These are phyloP conservation scores for Branchellion lobata DNA, from an alignment of 2,888 invertebrate species.

Conservation along the genomic window DNA sequence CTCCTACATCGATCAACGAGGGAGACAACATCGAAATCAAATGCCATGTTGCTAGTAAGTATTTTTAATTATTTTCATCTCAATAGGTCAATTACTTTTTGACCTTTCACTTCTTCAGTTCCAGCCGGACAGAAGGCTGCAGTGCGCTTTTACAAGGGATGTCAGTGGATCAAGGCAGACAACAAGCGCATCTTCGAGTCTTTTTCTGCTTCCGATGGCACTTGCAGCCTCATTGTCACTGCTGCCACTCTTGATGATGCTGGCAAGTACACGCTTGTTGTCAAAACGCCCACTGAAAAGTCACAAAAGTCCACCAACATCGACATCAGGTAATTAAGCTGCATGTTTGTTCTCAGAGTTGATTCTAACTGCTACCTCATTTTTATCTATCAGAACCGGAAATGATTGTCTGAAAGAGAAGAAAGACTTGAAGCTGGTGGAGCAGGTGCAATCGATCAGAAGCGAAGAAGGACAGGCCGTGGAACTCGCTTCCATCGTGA, in stretches of 20 bases:
- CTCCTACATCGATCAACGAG: constrained; percentile 39
- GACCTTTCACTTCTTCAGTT: neutral
- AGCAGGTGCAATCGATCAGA: constrained; percentile 39
- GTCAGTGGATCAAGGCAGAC: constrained; percentile 5
- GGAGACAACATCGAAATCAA: constrained; percentile 45
- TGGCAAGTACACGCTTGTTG: neutral
- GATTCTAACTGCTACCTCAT: too few species aligned
- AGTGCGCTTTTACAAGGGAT: constrained; percentile 3
- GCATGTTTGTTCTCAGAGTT: too few species aligned
- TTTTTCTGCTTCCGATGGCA: neutral
- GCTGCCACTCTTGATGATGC: neutral
- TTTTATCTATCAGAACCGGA: neutral
- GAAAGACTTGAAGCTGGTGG: constrained; percentile 34
- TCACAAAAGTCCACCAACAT: neutral
- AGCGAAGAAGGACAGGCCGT: constrained; percentile 43
- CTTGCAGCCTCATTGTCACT: neutral
- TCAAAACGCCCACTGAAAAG: constrained; percentile 10
- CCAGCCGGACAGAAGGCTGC: neutral
- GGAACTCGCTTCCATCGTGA: constrained; percentile 43
- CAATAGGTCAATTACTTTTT: neutral
- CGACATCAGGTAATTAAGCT: neutral
- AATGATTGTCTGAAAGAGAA: neutral
- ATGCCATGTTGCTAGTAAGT: constrained; percentile 44
- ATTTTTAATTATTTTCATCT: neutral
- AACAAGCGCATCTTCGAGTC: neutral